These are phyloP conservation scores for Cyprinella venusta DNA, from an alignment of 2,797 vertebrate species.

Conservation along the genomic window DNA sequence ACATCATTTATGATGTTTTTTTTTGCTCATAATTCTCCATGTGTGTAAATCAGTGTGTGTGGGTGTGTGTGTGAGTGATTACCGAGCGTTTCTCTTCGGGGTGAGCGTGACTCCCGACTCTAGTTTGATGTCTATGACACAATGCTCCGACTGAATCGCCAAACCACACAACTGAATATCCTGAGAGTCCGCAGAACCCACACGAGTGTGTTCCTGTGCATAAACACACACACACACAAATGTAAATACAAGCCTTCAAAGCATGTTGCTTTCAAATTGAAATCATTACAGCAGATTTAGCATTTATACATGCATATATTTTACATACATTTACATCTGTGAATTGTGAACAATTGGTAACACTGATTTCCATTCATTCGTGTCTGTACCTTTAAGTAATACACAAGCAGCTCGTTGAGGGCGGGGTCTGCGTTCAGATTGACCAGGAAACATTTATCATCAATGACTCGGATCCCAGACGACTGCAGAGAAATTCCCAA, in stretches of 20 bases:
- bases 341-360: neutral
- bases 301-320: neutral
- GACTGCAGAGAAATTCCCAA: slow-evolving; percentile 96
- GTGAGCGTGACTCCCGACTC: slow-evolving; percentile 85
- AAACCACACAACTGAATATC: slow-evolving; percentile 97
- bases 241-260: neutral
- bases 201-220: slow-evolving; percentile 82
- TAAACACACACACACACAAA: slow-evolving; percentile 16
- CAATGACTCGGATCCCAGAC: slow-evolving; percentile 94
- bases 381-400: slow-evolving; percentile 91
- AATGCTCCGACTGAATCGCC: slow-evolving; percentile 93
- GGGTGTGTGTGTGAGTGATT: slow-evolving; percentile 63
- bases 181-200: slow-evolving; percentile 92
- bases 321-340: neutral
- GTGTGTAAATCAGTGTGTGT: slow-evolving; percentile 72
- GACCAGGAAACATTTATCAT: slow-evolving; percentile 95
- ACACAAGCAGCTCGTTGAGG: slow-evolving; percentile 95
- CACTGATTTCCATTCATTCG: neutral
- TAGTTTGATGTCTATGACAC: slow-evolving; percentile 85
- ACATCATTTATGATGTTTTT: slow-evolving; percentile 39
- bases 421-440: slow-evolving; percentile 97
- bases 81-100: slow-evolving; percentile 90
- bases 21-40: neutral
- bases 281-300: neutral
- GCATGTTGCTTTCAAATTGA: neutral